Evolutionary conservation across 2,888 invertebrate species (phyloP).

Genomic region (Prionchulus punctatus): DNA sequence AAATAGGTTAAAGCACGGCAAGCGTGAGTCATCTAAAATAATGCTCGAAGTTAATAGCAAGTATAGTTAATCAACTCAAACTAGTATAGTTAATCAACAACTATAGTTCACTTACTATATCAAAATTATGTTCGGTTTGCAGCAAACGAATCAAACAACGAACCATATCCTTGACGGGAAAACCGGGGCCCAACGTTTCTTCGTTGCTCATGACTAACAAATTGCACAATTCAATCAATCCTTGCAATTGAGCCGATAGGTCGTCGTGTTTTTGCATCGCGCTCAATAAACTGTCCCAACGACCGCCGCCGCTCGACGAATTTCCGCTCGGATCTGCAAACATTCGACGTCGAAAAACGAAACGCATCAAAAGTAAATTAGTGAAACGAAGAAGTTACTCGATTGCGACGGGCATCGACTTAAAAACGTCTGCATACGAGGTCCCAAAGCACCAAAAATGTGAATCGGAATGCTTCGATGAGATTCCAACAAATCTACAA

Average conservation of each 20-base stretch:
- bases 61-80: not conserved
- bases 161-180: constrained; percentile 91
- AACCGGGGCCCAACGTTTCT: constrained; percentile 78
- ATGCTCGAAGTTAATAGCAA: too few species aligned
- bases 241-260: constrained; percentile 54
- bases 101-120: constrained; percentile 50
- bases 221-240: constrained; percentile 96
- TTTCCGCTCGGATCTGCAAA: not conserved
- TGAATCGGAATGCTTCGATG: constrained; percentile 39
- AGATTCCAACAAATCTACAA: not conserved
- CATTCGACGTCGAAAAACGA: not conserved
- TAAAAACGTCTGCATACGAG: constrained; percentile 58
- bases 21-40: constrained; percentile 78
- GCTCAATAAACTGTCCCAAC: not conserved
- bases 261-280: constrained; percentile 70
- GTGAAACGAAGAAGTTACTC: not conserved
- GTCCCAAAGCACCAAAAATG: constrained; percentile 81
- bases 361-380: not conserved
- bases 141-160: constrained; percentile 79
- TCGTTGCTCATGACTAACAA: constrained; percentile 97
- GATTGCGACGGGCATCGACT: not conserved
- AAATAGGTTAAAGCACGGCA: constrained; percentile 95
- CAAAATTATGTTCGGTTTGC: constrained; percentile 94
- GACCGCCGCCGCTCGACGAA: not conserved
- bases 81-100: not conserved